Evolutionary conservation across 2,113 vertebrate genomes (phyloP), one percentile per base, ranked within the genome.

Genomic region (Sceloporus undulatus): DNA sequence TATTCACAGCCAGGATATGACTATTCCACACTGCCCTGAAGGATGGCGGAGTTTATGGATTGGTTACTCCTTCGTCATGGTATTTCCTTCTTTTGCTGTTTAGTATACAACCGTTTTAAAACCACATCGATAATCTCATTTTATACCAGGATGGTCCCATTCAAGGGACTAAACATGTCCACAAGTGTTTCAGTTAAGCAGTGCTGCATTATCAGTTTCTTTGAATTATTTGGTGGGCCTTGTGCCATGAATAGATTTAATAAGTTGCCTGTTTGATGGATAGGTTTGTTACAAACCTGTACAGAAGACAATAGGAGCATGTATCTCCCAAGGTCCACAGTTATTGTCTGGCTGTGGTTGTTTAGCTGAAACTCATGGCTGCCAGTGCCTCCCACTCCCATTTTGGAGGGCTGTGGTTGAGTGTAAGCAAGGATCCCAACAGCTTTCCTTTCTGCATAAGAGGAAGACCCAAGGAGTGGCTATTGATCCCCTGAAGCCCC

Each of bases 11-110:
- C 99, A 99, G 93, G 98, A 99, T 84, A 97, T 96, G 91, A 97
- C 97, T 84, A 99, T 99, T 90, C 99, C 99, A 81, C 98, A 97
- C 95, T 99, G 99, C 90, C 99, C 99, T 0, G 91, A 86, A 0
- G 99, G 99, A 66, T 99, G 98, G 98, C 98, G 99, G 86, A 99
- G 99, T 86, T 81, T 99, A 89, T 99, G 99, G 99, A 99, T 99
- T 0, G 99, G 99, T 25, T 99, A 99, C 88, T 99, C 99, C 84
- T 99, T 99, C 97, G 97, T 99, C 59, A 99, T 99, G 99, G 99
- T 99, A 95, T 0, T 93, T 93, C 59, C 52, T 84, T 77, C 73
- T 90, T 83, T 82, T 87, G 27, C 29, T 85, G 54, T 75, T 25
- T n/a, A 14, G 78, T 13, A 34, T 59, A 54, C 5, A 89, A 13